A percentile compares a stretch with the other conserved stretches of the same genome.
phyloP scores from a whole-genome alignment of 2,113 vertebrate species.

The Ranitomeya variabilis region DNA sequence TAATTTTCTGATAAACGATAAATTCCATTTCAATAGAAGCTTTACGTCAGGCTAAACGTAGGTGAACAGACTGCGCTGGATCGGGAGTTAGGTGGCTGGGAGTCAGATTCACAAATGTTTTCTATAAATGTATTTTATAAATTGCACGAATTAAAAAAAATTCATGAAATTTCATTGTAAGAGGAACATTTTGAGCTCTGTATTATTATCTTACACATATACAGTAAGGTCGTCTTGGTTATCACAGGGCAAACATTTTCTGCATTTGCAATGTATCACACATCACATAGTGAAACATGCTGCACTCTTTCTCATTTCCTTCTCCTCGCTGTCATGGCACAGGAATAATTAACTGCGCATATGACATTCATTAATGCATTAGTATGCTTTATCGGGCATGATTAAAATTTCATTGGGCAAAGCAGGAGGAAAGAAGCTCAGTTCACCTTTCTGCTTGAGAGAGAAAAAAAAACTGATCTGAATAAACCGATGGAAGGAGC shows the following conservation, averaged over 20 bases:
- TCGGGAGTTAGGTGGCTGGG: too few relatives aligned
- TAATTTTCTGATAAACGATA: too few relatives aligned
- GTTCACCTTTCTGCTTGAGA: constrained; percentile 43
- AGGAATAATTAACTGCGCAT: constrained; percentile 44
- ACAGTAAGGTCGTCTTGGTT: neutral
- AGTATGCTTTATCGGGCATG: constrained; percentile 51
- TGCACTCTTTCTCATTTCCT: neutral
- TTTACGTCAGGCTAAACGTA: too few relatives aligned
- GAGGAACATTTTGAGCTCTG: neutral
- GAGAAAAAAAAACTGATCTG: constrained; percentile 36
- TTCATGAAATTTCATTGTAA: too few relatives aligned
- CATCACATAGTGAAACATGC: neutral
- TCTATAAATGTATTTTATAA: too few relatives aligned
- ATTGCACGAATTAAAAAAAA: too few relatives aligned
- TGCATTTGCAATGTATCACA: neutral
- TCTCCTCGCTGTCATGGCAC: constrained; percentile 31
- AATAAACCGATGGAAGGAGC: constrained; percentile 25
- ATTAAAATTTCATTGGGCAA: constrained; percentile 55
- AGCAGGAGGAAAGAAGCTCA: constrained; percentile 17
- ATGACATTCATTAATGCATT: constrained; percentile 49
- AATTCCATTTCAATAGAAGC: too few relatives aligned
- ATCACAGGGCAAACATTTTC: neutral
- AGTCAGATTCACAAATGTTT: too few relatives aligned
- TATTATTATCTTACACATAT: neutral
- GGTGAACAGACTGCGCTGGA: too few relatives aligned